Evolutionary conservation across 35 echinoderm and acorn worm genomes (phyloP), one percentile per base, ranked within the genome.

Genomic region (Diadema setosum): DNA sequence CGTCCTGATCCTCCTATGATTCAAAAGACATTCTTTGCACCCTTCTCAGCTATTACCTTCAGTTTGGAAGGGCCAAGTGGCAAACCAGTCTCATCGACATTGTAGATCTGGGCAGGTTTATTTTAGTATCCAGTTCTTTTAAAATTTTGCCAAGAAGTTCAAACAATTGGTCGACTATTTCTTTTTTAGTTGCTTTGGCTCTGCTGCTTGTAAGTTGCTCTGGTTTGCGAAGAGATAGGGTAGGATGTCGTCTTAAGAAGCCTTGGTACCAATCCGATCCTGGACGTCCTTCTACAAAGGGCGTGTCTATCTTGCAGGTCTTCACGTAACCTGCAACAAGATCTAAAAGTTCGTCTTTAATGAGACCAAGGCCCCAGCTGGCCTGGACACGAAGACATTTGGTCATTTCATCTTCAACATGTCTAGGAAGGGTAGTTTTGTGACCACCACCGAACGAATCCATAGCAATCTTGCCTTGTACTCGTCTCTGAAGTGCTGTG

Each of bases 161-260:
- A 33, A 76, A 76, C 70, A 26, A 76, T 20, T 76, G 70, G 30
- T 76, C 70, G 18, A 76, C 70, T 31, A 76, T 76, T 36, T 76
- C 70, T 76, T 76, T 76, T 27, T 76, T 11, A 3, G 70, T 76
- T 31, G 70, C 70, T 36, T 37, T 31, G 4, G 70, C 70, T 76
- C 70, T 76, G 70, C 70, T 76, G 70, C 70, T 69, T 27, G 70
- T 76, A 23, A 76, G 36, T 76, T 76, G 70, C n/a, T 76, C 70
- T 31, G 70, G 9, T 76, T 32, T 36, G 7, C 35, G 36, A 76
- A 32, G 70, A 30, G 64, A 27, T 9, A 76, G 70, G 8, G 24
- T 18, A 31, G 70, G 70, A 36, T 76, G 70, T 9, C 70, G 11
- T 11, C 70, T 3, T 76, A 11, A 20, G 30, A 76, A 76, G 3